phyloP scores from a whole-genome alignment of 2,797 vertebrate genomes.

The Scolopax bukidnonensis region DNA sequence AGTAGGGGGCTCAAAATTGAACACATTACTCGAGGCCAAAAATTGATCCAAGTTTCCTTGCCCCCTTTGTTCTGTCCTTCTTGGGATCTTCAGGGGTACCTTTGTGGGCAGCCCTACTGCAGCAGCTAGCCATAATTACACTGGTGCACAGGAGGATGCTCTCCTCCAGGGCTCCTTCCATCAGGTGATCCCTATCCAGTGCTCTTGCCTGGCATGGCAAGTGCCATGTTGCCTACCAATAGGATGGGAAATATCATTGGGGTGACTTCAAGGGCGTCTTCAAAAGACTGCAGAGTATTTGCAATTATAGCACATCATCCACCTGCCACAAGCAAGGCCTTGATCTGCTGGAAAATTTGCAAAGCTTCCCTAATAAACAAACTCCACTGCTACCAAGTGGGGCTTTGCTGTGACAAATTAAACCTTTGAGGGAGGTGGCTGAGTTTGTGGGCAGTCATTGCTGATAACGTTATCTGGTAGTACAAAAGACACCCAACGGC shows the following conservation, averaged over 20 bases:
- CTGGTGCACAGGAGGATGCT: background rate
- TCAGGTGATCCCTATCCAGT: background rate
- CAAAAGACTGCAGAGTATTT: background rate
- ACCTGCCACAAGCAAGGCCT: background rate
- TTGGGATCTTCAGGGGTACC: background rate
- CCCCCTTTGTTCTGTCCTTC: background rate
- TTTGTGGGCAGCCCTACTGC: background rate
- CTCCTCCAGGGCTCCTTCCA: background rate
- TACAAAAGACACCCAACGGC: rapidly evolving
- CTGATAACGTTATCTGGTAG: background rate
- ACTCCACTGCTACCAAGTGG: background rate
- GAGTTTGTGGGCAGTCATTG: background rate
- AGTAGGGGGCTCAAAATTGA: background rate
- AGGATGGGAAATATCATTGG: background rate
- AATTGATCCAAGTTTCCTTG: background rate
- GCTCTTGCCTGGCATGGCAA: background rate
- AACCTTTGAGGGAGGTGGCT: background rate
- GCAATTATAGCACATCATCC: background rate
- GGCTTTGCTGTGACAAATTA: background rate
- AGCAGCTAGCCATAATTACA: background rate
- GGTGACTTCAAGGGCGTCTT: background rate
- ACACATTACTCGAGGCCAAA: background rate
- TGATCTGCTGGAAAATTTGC: background rate
- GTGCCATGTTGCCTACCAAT: rapidly evolving
- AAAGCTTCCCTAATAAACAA: background rate